These are phyloP conservation scores for Cryptus viduatorius DNA, from an alignment of 2,888 invertebrate species.

Conservation along the genomic window DNA sequence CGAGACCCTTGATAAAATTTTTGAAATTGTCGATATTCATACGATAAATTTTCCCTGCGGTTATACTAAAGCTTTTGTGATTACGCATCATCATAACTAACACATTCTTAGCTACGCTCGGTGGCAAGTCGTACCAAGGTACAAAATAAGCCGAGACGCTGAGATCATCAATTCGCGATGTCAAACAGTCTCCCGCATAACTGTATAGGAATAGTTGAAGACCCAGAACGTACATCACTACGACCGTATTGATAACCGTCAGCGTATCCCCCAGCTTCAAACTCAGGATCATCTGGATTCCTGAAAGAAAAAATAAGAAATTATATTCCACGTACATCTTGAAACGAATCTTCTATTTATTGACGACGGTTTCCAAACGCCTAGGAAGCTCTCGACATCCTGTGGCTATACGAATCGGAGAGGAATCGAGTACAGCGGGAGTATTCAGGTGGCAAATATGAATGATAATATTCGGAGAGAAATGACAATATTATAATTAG, in stretches of 20 bases:
- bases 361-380: no score
- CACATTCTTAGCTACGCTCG: slow-evolving; percentile 55
- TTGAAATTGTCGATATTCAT: slow-evolving; percentile 67
- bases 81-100: slow-evolving; percentile 64
- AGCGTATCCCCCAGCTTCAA: slow-evolving; percentile 56
- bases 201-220: slow-evolving; percentile 68
- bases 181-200: slow-evolving; percentile 68
- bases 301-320: slow-evolving; percentile 27
- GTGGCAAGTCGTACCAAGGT: slow-evolving; percentile 64
- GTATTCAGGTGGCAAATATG: no score
- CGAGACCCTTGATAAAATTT: slow-evolving; percentile 60
- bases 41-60: slow-evolving; percentile 65
- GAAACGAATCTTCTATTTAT: not conserved
- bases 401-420: no score
- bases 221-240: slow-evolving; percentile 56
- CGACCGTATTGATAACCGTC: slow-evolving; percentile 54
- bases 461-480: no score
- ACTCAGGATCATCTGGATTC: slow-evolving; percentile 66
- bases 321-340: not conserved
- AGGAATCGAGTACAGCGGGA: no score
- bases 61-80: slow-evolving; percentile 60
- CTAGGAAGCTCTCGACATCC: no score
- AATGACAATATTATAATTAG: no score
- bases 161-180: slow-evolving; percentile 56
- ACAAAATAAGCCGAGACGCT: slow-evolving; percentile 59